phyloP scores from a whole-genome alignment of 2,797 vertebrate genomes.

The Delichon dasypus region DNA sequence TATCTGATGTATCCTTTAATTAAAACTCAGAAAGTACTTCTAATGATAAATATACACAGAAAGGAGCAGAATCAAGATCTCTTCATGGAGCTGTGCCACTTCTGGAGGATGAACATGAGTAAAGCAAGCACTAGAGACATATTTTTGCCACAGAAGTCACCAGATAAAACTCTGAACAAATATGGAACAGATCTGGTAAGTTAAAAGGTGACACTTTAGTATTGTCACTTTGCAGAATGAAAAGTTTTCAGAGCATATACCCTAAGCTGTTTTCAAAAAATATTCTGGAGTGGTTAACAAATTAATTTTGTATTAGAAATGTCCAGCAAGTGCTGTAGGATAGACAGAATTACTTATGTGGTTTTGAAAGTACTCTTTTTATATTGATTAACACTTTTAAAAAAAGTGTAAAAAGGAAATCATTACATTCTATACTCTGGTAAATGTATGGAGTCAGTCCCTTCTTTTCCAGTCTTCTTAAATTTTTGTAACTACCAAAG shows the following conservation, averaged over 20 bases:
- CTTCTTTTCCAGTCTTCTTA: neutral
- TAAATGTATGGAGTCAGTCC: neutral
- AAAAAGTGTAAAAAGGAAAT: neutral
- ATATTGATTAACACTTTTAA: neutral
- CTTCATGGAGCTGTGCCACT: neutral
- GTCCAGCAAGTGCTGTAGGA: neutral
- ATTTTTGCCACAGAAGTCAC: neutral
- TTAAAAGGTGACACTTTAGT: neutral
- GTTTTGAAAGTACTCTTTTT: neutral
- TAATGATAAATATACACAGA: neutral
- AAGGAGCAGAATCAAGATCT: neutral
- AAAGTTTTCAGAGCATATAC: neutral
- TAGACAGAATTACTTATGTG: neutral
- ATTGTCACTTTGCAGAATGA: neutral
- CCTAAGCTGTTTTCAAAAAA: neutral
- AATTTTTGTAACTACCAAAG: neutral
- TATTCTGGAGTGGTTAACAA: neutral
- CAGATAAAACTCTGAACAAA: neutral
- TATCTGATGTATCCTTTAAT: conserved; percentile 1
- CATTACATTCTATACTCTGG: neutral
- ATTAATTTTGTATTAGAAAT: neutral
- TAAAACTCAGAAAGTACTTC: conserved; percentile 26
- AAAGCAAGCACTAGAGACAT: neutral
- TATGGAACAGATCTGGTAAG: neutral
- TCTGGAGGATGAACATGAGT: neutral